These are phyloP conservation scores for Anas platyrhynchos DNA, from an alignment of 2,113 vertebrate genomes.

Conservation along the genomic window DNA sequence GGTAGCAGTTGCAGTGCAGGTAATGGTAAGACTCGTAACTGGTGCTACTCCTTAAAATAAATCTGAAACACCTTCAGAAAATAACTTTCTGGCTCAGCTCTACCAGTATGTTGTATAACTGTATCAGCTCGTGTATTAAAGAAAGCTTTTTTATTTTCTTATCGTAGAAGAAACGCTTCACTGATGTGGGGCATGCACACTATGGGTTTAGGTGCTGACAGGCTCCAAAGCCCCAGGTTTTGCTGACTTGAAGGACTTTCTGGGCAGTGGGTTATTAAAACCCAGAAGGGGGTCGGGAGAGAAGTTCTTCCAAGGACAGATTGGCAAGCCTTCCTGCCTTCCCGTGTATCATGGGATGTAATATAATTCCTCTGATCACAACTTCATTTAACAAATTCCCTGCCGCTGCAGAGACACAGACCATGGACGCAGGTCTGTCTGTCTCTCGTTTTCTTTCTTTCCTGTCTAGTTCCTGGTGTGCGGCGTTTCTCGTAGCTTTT, in stretches of 20 bases:
- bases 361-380: slow-evolving; percentile 62
- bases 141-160: neutral
- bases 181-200: neutral
- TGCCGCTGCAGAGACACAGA: neutral
- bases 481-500: neutral
- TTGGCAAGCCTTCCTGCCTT: slow-evolving; percentile 48
- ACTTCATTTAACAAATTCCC: slow-evolving; percentile 52
- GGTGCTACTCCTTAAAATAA: neutral
- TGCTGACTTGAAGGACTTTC: neutral
- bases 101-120: neutral
- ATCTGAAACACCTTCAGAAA: slow-evolving; percentile 7
- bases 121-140: neutral
- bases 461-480: neutral
- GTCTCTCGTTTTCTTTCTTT: neutral
- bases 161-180: neutral
- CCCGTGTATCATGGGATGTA: slow-evolving; percentile 58
- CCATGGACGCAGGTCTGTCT: neutral
- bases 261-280: slow-evolving; percentile 12
- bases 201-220: neutral
- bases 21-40: neutral
- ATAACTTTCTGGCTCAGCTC: neutral
- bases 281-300: neutral
- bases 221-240: neutral
- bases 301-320: slow-evolving; percentile 51
- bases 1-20: neutral